These are phyloP conservation scores for Telmatochromis sp. DNA, from an alignment of 2,113 vertebrate species.

Conservation along the genomic window DNA sequence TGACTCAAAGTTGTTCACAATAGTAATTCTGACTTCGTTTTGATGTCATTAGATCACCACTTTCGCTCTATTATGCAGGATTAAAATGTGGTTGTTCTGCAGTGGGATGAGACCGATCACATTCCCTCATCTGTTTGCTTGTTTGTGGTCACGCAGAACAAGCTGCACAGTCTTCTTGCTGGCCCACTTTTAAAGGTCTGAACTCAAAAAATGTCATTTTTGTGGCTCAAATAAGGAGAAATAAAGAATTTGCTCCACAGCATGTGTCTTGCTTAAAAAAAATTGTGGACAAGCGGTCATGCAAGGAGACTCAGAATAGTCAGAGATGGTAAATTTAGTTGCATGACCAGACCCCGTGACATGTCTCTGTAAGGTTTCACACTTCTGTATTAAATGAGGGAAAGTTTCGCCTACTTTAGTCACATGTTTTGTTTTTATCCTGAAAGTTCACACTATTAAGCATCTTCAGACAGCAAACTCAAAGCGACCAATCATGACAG, in stretches of 20 bases:
- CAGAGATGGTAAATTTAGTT: not conserved
- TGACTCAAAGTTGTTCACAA: constrained; percentile 32
- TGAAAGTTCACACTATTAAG: constrained; percentile 7
- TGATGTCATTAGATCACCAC: constrained; percentile 5
- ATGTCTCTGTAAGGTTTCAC: not conserved
- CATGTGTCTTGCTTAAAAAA: not conserved
- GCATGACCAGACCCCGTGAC: not conserved
- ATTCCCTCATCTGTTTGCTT: constrained; percentile 17
- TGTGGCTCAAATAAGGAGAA: not conserved
- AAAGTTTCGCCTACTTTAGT: not conserved
- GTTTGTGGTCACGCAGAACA: constrained; percentile 9
- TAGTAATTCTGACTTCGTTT: constrained; percentile 38
- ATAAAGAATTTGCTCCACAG: not conserved
- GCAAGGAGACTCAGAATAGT: not conserved
- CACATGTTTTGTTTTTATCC: not conserved
- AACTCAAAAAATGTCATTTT: not conserved
- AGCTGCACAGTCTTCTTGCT: not conserved
- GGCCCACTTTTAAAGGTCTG: not conserved
- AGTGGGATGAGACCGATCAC: constrained; percentile 4
- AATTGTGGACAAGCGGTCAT: not conserved
- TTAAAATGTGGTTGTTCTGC: constrained; percentile 35
- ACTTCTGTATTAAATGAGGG: not conserved
- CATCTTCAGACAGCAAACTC: constrained; percentile 10
- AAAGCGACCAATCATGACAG: constrained; percentile 24
- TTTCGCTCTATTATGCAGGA: not conserved